Evolutionary conservation across 2,797 vertebrate genomes (phyloP).

Genomic region (Neosilurus hyrtlii): DNA sequence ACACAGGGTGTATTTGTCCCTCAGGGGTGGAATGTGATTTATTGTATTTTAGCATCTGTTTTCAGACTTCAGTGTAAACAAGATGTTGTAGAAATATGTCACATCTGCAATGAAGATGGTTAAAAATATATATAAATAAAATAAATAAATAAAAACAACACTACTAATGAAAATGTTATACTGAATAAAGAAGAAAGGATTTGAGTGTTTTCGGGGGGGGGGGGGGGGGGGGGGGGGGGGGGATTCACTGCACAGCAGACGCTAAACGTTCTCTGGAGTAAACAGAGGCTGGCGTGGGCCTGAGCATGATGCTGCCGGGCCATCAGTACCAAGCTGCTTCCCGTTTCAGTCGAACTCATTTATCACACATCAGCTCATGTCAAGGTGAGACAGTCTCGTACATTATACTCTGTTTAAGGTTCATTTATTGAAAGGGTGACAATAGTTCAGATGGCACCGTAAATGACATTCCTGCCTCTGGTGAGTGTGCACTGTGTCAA

Average conservation of each 20-base stretch:
- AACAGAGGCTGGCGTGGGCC: not conserved
- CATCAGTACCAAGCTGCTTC: not conserved
- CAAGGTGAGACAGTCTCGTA: not conserved
- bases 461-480: not conserved
- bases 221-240: not conserved
- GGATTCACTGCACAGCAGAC: not conserved
- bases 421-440: not conserved
- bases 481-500: constrained; percentile 12
- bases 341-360: not conserved
- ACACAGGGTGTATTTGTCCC: not conserved
- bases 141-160: too few relatives aligned
- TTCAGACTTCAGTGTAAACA: not conserved
- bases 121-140: too few relatives aligned
- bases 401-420: not conserved
- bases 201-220: not conserved
- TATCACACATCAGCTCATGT: too few relatives aligned
- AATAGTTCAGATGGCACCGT: not conserved
- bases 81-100: too few relatives aligned
- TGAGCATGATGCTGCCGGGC: not conserved
- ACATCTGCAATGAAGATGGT: too few relatives aligned
- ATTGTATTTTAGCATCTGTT: not conserved
- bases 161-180: not conserved
- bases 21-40: too few relatives aligned
- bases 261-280: not conserved
- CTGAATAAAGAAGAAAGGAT: not conserved